Evolutionary conservation across 2,888 invertebrate species (phyloP), one percentile per base, ranked within the genome.

Genomic region (Dusona sp.): DNA sequence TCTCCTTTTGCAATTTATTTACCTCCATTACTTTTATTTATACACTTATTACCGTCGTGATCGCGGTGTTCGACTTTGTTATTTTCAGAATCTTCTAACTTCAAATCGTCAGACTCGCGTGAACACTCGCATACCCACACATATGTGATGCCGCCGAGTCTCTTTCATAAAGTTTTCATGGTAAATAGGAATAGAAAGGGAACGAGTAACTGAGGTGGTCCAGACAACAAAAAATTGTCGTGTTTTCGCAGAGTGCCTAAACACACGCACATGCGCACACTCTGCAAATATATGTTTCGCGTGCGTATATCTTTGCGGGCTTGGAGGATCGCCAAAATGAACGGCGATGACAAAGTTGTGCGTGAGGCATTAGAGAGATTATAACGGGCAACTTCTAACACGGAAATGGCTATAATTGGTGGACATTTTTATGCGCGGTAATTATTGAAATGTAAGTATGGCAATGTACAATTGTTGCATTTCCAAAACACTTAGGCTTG

Each of bases 121-220:
- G 9, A 22, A 54, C 54, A 22, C 19, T 19, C 48, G 19, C 22
- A 11, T 54, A 22, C 54, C 8, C 22, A 22, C 22, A 54, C 8
- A 54, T 22, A 8, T 22, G 8, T 22, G 22, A 54, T 1, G 1
- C 22, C 8, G 0, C 22, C 22, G 54, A 22, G 9, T n/a, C 51
- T 54, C 54, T 54, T 57, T 57, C 57, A 25, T 57, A 13, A 57
- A 57, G 1, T 25, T 25, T 25, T 4, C 2, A 54, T 25, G 25
- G 25, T 57, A 13, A 25, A 57, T 22, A 57, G 11, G 2, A 25
- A 25, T 11, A 25, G 57, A 13, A 25, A n/a, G 54, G 54, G 72
- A 79, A 54, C 70, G 83, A 80, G 82, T 85, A 86, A 86, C 85
- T 86, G 80, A 85, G 79, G 78, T 83, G 36, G 38, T 51, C 6